These are phyloP conservation scores for Anas flavirostris DNA, from an alignment of 2,797 vertebrate genomes.

Conservation along the genomic window DNA sequence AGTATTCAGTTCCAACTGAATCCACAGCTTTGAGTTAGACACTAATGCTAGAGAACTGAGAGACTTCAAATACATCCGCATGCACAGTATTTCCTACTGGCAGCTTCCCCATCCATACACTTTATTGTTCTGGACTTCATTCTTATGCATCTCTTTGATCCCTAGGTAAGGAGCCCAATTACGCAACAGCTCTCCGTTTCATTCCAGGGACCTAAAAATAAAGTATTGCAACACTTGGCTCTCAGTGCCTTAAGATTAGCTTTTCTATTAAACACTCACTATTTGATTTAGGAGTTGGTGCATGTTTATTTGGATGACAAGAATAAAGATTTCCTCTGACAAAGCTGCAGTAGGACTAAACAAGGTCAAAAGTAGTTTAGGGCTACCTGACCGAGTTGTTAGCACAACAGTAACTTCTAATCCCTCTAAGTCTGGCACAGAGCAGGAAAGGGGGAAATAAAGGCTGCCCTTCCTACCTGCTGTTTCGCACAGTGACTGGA, in stretches of 20 bases:
- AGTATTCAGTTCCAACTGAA: not conserved
- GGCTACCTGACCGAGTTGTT: not conserved
- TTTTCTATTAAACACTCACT: constrained; percentile 8
- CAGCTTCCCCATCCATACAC: not conserved
- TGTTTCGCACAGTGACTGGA: not conserved
- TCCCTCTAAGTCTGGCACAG: not conserved
- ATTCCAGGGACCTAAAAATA: constrained; percentile 64
- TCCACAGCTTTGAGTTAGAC: not conserved
- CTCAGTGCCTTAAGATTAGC: not conserved
- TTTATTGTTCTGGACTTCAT: constrained; percentile 17
- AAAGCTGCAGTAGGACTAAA: not conserved
- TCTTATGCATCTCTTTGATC: constrained; percentile 21
- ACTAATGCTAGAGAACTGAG: not conserved
- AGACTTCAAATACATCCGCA: not conserved
- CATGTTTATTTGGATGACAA: not conserved
- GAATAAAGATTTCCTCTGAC: not conserved
- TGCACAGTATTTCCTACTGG: not conserved
- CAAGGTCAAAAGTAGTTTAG: not conserved
- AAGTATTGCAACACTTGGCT: constrained; percentile 65
- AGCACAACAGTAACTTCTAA: not conserved
- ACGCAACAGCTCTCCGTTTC: constrained; percentile 36
- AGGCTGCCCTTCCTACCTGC: not conserved
- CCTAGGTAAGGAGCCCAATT: not conserved
- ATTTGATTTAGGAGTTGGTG: not conserved
- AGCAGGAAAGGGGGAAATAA: not conserved